Percentiles rank a stretch among this genome's conserved stretches.
Evolutionary conservation across 2,888 invertebrate genomes (phyloP).

Genomic region (Unio delphinus): DNA sequence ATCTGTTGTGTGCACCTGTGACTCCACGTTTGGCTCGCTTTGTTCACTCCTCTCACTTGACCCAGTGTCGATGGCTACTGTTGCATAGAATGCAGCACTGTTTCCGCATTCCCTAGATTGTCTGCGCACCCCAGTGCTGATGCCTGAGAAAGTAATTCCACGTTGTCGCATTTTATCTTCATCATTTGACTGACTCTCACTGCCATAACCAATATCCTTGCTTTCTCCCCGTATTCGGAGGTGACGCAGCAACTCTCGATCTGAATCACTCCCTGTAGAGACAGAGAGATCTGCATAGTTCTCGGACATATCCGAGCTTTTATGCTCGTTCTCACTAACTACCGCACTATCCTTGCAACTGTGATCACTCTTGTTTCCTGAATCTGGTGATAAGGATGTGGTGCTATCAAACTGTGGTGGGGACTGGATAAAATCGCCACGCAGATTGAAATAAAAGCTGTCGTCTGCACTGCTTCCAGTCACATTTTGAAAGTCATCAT

Average conservation of each 20-base stretch:
- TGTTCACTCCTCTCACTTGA: slow-evolving; percentile 23
- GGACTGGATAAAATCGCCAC: slow-evolving; percentile 38
- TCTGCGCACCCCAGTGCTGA: slow-evolving; percentile 22
- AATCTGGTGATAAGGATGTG: slow-evolving; percentile 29
- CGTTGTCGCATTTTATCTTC: slow-evolving; percentile 39
- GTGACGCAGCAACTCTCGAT: slow-evolving; percentile 39
- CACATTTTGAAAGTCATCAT: slow-evolving; percentile 32
- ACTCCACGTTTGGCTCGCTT: slow-evolving; percentile 14
- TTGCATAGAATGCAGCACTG: slow-evolving; percentile 20
- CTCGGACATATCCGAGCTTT: slow-evolving; percentile 46
- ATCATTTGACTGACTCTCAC: slow-evolving; percentile 71
- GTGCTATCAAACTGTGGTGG: slow-evolving; percentile 34
- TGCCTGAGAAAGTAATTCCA: slow-evolving; percentile 36
- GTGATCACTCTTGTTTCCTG: slow-evolving; percentile 35
- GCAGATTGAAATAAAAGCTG: slow-evolving; percentile 35
- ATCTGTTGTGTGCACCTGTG: slow-evolving; percentile 14
- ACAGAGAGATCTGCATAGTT: slow-evolving; percentile 37
- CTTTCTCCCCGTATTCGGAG: slow-evolving; percentile 37
- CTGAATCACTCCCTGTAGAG: slow-evolving; percentile 45
- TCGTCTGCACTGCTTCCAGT: slow-evolving; percentile 35
- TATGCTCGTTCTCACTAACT: slow-evolving; percentile 60
- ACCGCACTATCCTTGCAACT: slow-evolving; percentile 62
- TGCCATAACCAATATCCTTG: slow-evolving; percentile 71
- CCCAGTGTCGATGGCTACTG: slow-evolving; percentile 25
- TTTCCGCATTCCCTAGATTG: slow-evolving; percentile 23